Conservation (phyloP, 2,888 invertebrate genomes). For the Agrenia bidenticulata region DNA sequence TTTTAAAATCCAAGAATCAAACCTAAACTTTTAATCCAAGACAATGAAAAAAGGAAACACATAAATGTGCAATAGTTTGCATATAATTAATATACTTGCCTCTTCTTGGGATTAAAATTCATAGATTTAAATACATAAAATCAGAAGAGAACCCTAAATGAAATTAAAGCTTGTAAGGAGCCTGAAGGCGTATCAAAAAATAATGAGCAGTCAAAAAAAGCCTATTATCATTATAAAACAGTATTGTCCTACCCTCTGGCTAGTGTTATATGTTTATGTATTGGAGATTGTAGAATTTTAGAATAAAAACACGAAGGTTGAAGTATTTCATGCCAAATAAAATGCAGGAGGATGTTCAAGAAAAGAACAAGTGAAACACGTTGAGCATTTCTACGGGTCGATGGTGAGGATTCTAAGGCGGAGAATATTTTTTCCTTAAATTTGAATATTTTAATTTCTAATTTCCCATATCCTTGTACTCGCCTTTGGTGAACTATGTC, state of each 20-base stretch:
- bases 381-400: too few species aligned
- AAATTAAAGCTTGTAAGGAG: conserved; percentile 18
- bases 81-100: too few species aligned
- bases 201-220: conserved; percentile 39
- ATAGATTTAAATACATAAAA: too few species aligned
- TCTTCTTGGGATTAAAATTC: too few species aligned
- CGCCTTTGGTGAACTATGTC: neutral
- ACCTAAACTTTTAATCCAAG: too few species aligned
- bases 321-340: neutral
- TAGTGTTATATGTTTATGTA: conserved; percentile 1
- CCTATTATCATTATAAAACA: conserved; percentile 38
- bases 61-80: too few species aligned
- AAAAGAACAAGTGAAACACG: neutral
- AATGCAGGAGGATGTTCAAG: conserved; percentile 1
- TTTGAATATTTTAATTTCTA: too few species aligned
- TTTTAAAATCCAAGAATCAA: too few species aligned
- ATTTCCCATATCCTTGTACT: too few species aligned
- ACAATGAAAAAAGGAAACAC: too few species aligned
- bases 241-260: conserved; percentile 27
- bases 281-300: neutral
- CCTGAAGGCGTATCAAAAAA: conserved; percentile 39
- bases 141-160: neutral
- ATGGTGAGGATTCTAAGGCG: too few species aligned
- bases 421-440: too few species aligned
- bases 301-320: neutral